Evolutionary conservation across 2,797 vertebrate genomes (phyloP).

Genomic region (Melanotaenia pygmaea): DNA sequence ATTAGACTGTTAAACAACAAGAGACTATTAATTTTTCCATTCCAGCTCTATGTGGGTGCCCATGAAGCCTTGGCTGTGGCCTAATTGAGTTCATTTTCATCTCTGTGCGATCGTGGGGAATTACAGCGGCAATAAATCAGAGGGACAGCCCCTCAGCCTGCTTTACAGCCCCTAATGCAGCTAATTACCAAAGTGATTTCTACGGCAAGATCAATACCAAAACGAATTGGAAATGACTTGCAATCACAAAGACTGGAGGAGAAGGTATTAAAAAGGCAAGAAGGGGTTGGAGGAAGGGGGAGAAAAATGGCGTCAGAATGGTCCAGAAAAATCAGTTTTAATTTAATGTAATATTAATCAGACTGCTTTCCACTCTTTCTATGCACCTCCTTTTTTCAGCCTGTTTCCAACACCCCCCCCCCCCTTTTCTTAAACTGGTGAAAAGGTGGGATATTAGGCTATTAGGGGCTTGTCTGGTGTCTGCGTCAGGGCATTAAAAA

Average conservation of each 20-base stretch:
- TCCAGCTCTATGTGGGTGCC: slow-evolving; percentile 94
- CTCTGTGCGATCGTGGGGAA: slow-evolving; percentile 98
- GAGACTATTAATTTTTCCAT: slow-evolving; percentile 97
- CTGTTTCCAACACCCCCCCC: slow-evolving; percentile 78
- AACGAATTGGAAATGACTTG: slow-evolving; percentile 99
- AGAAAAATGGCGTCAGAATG: slow-evolving; percentile 87
- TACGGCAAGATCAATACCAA: slow-evolving; percentile 99
- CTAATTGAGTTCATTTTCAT: slow-evolving; percentile 99
- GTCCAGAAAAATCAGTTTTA: slow-evolving; percentile 99
- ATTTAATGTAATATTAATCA: slow-evolving; percentile 99
- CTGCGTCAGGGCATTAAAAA: slow-evolving; percentile 96
- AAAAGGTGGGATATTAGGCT: slow-evolving; percentile 89
- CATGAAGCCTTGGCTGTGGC: slow-evolving; percentile 95
- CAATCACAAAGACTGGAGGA: slow-evolving; percentile 91
- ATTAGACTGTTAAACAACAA: slow-evolving; percentile 99
- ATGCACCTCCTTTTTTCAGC: slow-evolving; percentile 69
- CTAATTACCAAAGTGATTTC: slow-evolving; percentile 99
- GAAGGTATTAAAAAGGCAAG: slow-evolving; percentile 88
- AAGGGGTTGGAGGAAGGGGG: slow-evolving; percentile 73
- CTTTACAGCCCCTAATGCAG: slow-evolving; percentile 87
- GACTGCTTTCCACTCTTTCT: slow-evolving; percentile 91
- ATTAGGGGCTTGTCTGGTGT: slow-evolving; percentile 91
- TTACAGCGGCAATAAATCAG: slow-evolving; percentile 99
- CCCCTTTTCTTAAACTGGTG: slow-evolving; percentile 87
- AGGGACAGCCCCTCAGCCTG: slow-evolving; percentile 96